A percentile compares a stretch with the other conserved stretches of the same genome.
These are phyloP conservation scores for Apostichopus parvimensis DNA, from an alignment of 35 echinoderm and acorn worm species.

Conservation along the genomic window DNA sequence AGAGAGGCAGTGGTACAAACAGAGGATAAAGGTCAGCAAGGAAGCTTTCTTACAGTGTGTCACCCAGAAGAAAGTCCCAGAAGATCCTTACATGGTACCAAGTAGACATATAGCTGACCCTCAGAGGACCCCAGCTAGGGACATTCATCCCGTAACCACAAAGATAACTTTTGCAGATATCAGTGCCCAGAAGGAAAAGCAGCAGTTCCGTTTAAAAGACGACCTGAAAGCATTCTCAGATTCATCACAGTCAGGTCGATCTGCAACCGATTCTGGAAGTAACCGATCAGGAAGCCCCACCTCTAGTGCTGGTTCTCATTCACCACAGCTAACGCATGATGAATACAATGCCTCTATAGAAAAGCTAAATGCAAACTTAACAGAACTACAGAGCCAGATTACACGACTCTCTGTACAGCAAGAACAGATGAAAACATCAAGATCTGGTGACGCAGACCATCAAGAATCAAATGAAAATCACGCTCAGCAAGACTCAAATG, in stretches of 20 bases:
- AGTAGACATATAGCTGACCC: not conserved
- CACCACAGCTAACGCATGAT: slow-evolving; percentile 78
- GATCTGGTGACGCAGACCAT: not conserved
- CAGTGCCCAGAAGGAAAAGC: slow-evolving; percentile 58
- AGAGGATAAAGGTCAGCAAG: slow-evolving; percentile 87
- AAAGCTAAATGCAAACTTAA: slow-evolving; percentile 89
- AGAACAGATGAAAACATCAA: slow-evolving; percentile 52
- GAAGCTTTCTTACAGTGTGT: slow-evolving; percentile 91
- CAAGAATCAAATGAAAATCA: not conserved
- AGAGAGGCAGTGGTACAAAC: slow-evolving; percentile 74
- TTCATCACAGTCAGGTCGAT: slow-evolving; percentile 51
- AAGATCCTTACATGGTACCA: slow-evolving; percentile 17
- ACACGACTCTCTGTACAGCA: slow-evolving; percentile 80
- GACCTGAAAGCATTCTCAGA: slow-evolving; percentile 45
- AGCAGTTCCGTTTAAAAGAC: slow-evolving; percentile 49
- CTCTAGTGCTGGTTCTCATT: slow-evolving; percentile 80
- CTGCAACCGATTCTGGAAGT: slow-evolving; percentile 59
- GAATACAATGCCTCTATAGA: slow-evolving; percentile 86
- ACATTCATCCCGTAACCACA: slow-evolving; percentile 38
- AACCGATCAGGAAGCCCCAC: slow-evolving; percentile 66
- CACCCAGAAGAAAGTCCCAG: slow-evolving; percentile 65
- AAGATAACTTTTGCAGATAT: slow-evolving; percentile 91
- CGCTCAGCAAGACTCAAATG: not conserved
- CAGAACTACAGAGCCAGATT: slow-evolving; percentile 87
- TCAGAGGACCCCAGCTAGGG: slow-evolving; percentile 16